Base-by-base conservation (phyloP, 2,888 invertebrate genomes). In the Troides oblongomaculatus region DNA sequence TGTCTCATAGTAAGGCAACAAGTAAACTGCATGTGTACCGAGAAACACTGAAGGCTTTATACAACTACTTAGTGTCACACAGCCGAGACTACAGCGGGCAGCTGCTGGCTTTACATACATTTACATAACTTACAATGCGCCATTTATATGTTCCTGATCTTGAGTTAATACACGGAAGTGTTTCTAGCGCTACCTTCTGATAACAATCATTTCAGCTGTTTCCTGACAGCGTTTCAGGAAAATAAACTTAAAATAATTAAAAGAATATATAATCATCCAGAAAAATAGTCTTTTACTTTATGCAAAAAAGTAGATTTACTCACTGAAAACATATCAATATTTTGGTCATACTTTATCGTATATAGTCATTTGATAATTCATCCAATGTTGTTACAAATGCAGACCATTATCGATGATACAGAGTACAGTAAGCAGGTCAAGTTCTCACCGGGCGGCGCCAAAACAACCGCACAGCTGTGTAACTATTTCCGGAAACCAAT, bases 401-500 rank as follows among this genome's bases (percentile, higher is more conserved):
- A 58, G 46, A 46, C 23, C 23, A 58, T 25, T 21, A 23, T n/a
- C 64, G 56, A 57, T 53, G n/a, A 53, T 58, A 58, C 7, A 39
- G 59, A 60, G 60, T 60, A 58, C 64, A 50, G 74, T 77, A 79
- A 82, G 75, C 77, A 77, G 83, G 84, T 83, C 85, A 85, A 85
- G 84, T 83, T 84, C 80, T 77, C 57, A 58, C 10, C 57, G 25
- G 23, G 53, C 79, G 83, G 82, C 84, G 84, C 84, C 82, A 83
- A 81, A 84, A 82, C 83, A 84, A 56, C 43, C 79, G 77, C 79
- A 79, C 86, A 85, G 84, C 84, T 81, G 84, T 80, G 79, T 82
- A 79, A 81, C 81, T 88, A 87, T 87, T 87, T 85, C 85, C 84
- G 85, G 87, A 85, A 86, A 83, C 78, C 74, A 78, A 78, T 77